phyloP scores from a whole-genome alignment of 2,888 invertebrate species.

The Anorthoa munda region DNA sequence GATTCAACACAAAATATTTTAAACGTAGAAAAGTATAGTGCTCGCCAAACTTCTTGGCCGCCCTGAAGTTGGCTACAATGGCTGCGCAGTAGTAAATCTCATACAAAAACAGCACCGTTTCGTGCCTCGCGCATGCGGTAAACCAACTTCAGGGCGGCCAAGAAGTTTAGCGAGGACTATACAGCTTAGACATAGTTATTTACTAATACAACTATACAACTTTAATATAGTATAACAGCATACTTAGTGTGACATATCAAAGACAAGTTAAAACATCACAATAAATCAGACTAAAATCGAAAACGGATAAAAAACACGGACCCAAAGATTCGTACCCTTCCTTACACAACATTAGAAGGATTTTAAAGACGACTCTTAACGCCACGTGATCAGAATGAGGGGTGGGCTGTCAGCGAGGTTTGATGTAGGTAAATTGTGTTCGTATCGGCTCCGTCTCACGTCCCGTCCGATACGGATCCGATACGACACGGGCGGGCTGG shows the following conservation, averaged over 20 bases:
- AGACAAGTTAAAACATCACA: not conserved
- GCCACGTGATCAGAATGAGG: constrained; percentile 62
- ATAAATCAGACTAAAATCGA: constrained; percentile 37
- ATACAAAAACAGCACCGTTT: too few relatives aligned
- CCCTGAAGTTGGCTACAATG: too few relatives aligned
- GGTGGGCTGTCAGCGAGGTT: constrained; percentile 63
- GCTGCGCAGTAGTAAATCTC: too few relatives aligned
- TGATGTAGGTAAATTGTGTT: constrained; percentile 83
- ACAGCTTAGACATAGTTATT: too few relatives aligned
- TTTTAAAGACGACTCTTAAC: constrained; percentile 68
- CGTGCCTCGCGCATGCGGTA: too few relatives aligned
- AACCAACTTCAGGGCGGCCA: too few relatives aligned
- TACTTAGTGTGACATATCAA: too few relatives aligned
- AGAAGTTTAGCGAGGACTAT: too few relatives aligned
- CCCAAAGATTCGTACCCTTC: constrained; percentile 40
- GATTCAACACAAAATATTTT: too few relatives aligned
- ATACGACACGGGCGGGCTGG: constrained; percentile 55
- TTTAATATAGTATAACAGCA: not conserved
- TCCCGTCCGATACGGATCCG: constrained; percentile 62
- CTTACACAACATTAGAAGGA: constrained; percentile 51
- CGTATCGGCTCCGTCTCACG: constrained; percentile 65
- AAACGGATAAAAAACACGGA: constrained; percentile 40
- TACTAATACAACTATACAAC: too few relatives aligned
- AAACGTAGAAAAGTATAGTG: too few relatives aligned
- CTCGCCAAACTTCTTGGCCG: too few relatives aligned